These are phyloP conservation scores for Lytechinus variegatus DNA, from an alignment of 35 echinoderm and acorn worm genomes.

Conservation along the genomic window DNA sequence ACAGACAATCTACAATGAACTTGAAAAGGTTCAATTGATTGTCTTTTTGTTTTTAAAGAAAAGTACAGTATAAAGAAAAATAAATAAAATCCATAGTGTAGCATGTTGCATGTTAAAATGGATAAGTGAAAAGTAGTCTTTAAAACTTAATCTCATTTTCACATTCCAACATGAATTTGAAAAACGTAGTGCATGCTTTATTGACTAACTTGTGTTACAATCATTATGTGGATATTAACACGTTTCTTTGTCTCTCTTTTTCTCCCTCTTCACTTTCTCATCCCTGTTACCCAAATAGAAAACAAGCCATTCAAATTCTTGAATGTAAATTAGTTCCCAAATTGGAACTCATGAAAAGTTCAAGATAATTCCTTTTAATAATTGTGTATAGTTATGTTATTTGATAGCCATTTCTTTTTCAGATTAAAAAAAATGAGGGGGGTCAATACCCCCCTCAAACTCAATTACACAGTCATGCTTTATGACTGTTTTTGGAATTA, in stretches of 20 bases:
- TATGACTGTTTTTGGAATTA: conserved; percentile 37
- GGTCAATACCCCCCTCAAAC: not conserved
- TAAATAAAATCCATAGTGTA: not conserved
- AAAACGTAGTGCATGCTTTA: not conserved
- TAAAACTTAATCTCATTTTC: not conserved
- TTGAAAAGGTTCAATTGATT: too few species aligned
- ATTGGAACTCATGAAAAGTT: conserved; percentile 38
- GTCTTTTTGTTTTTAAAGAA: too few species aligned
- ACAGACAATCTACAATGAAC: not conserved
- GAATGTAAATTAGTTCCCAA: conserved; percentile 49
- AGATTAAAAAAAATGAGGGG: not conserved
- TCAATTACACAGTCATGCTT: conserved; percentile 39
- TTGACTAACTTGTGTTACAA: not conserved
- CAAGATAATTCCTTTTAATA: conserved; percentile 16
- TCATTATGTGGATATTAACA: conserved; percentile 47
- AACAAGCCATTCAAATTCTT: conserved; percentile 22
- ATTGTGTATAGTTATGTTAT: conserved; percentile 22
- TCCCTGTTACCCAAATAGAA: conserved; percentile 42
- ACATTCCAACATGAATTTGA: not conserved
- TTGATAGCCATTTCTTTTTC: conserved; percentile 52
- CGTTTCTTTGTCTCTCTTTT: conserved; percentile 49
- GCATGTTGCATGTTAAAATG: not conserved
- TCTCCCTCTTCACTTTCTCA: conserved; percentile 37
- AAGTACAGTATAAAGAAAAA: too few species aligned
- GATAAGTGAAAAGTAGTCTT: not conserved